These are phyloP conservation scores for Tipula vernalis DNA, from an alignment of 2,888 invertebrate species.

Conservation along the genomic window DNA sequence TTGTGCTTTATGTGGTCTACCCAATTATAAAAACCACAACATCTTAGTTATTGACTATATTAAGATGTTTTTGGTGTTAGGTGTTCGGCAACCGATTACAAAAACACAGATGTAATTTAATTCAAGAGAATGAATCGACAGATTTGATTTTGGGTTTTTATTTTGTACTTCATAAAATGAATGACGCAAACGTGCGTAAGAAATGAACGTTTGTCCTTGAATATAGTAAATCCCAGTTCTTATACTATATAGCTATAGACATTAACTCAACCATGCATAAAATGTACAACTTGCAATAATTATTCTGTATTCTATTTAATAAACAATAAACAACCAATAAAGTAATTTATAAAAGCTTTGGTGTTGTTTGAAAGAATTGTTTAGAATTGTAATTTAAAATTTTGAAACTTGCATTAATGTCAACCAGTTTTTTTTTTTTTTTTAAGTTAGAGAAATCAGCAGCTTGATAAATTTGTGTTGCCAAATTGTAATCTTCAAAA, in stretches of 20 bases:
- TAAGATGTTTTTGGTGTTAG: not conserved
- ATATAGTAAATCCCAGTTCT: not conserved
- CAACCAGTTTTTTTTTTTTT: too few relatives aligned
- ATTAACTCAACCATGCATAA: too few relatives aligned
- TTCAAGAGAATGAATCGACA: not conserved
- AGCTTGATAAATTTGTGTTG: too few relatives aligned
- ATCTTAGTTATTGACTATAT: not conserved
- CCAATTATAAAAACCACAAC: not conserved
- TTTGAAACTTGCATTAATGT: too few relatives aligned
- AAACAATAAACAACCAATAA: too few relatives aligned
- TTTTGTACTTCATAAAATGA: not conserved
- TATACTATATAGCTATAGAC: not conserved
- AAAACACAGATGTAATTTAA: not conserved
- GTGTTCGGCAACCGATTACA: not conserved
- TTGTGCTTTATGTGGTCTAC: not conserved
- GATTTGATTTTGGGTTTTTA: not conserved
- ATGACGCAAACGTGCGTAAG: not conserved
- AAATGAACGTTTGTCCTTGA: not conserved
- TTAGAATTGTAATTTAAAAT: too few relatives aligned
- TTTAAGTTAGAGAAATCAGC: too few relatives aligned
- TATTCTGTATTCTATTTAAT: too few relatives aligned
- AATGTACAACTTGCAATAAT: too few relatives aligned
- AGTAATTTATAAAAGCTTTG: too few relatives aligned
- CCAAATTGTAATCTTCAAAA: too few relatives aligned
- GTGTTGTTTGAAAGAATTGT: too few relatives aligned